These are phyloP conservation scores for Erythrolamprus reginae DNA, from an alignment of 2,113 vertebrate species.

Conservation along the genomic window DNA sequence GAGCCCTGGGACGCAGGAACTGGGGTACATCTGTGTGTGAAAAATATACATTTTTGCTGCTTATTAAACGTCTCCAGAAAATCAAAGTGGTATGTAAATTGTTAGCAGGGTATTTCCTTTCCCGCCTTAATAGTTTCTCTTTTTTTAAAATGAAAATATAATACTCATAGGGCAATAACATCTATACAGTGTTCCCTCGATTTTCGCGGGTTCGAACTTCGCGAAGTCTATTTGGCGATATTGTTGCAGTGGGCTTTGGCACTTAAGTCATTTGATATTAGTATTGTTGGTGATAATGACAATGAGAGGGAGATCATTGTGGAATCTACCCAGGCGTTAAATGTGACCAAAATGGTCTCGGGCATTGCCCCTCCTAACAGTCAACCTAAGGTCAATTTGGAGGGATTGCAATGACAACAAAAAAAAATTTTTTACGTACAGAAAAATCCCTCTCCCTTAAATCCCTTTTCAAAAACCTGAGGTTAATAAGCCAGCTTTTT, in stretches of 20 bases:
- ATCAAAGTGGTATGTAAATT: not conserved
- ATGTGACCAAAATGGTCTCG: not conserved
- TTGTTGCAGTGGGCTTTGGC: too few relatives aligned
- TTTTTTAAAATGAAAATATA: slow-evolving; percentile 59
- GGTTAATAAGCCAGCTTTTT: not conserved
- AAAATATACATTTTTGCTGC: slow-evolving; percentile 22
- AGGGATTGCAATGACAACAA: not conserved
- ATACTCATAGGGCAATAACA: slow-evolving; percentile 59
- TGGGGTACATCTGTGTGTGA: slow-evolving; percentile 28
- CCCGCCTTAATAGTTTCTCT: slow-evolving; percentile 33
- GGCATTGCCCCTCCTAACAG: not conserved
- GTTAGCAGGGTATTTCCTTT: slow-evolving; percentile 41
- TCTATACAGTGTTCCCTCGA: too few relatives aligned
- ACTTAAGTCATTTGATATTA: too few relatives aligned
- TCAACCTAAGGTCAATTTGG: too few relatives aligned
- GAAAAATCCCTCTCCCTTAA: not conserved
- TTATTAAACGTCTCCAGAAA: slow-evolving; percentile 26
- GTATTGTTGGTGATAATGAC: too few relatives aligned
- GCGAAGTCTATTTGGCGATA: too few relatives aligned
- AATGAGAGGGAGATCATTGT: too few relatives aligned
- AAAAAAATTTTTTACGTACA: not conserved
- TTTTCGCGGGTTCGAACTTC: too few relatives aligned
- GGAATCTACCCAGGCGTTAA: too few relatives aligned
- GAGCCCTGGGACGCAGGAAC: slow-evolving; percentile 42
- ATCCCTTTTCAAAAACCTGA: not conserved